Evolutionary conservation across 2,797 vertebrate species (phyloP).

Genomic region (Lutjanus argentimaculatus): DNA sequence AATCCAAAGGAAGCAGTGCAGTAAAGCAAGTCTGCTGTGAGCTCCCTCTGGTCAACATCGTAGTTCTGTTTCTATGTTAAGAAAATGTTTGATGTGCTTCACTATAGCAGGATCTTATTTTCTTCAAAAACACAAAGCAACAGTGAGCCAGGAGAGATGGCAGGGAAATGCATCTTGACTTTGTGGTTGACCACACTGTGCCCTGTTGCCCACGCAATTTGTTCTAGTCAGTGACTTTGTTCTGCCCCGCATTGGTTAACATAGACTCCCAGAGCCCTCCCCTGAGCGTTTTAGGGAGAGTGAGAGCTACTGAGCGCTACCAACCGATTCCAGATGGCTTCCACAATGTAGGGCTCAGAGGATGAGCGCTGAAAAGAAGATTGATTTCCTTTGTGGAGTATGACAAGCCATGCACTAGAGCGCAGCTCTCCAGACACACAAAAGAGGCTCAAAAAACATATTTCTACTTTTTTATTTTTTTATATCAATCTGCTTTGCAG

Average conservation of each 20-base stretch:
- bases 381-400: constrained; percentile 87
- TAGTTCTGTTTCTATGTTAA: constrained; percentile 31
- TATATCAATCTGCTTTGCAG: constrained; percentile 70
- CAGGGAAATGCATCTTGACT: constrained; percentile 76
- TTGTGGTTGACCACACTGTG: constrained; percentile 77
- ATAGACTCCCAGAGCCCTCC: constrained; percentile 70
- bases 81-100: constrained; percentile 37
- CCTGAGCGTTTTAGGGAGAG: constrained; percentile 62
- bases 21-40: constrained; percentile 37
- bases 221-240: constrained; percentile 82
- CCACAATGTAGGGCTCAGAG: constrained; percentile 81
- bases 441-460: constrained; percentile 76
- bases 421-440: constrained; percentile 79
- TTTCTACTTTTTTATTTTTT: constrained; percentile 60
- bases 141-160: constrained; percentile 56
- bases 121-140: constrained; percentile 46
- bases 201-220: constrained; percentile 80
- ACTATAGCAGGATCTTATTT: constrained; percentile 18
- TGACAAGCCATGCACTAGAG: constrained; percentile 83
- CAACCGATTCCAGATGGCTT: constrained; percentile 85
- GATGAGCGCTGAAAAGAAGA: constrained; percentile 85
- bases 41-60: constrained; percentile 31
- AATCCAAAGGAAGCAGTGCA: constrained; percentile 44
- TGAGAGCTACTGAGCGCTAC: constrained; percentile 74
- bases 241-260: constrained; percentile 75